Base-by-base conservation (phyloP, 2,888 invertebrate species). In the Acheta domesticus region DNA sequence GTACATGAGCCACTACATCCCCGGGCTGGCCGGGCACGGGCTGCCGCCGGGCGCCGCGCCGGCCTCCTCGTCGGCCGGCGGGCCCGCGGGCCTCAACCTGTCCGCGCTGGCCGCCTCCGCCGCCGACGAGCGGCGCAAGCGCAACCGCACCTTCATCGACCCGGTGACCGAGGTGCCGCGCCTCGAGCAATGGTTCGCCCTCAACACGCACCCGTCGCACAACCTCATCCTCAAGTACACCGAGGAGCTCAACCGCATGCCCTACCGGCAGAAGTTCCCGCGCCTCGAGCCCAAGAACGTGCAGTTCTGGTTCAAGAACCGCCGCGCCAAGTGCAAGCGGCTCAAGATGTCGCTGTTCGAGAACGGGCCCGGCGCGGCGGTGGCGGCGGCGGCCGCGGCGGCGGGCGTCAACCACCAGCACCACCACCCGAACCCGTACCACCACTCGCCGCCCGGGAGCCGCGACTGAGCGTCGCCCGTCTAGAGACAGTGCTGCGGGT, bases 271-370 rank as follows among this genome's bases (percentile, higher is more conserved):
- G 88, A 98, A 99, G 88, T 99, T 99, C 87, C 99, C 99, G 1
- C 93, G 96, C n/a, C 90, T 99, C 82, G 99, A 99, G 87, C 97
- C 98, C 75, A 99, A 99, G 89, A 99, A 99, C 86, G 98, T 99
- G 83, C 99, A 99, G 88, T 97, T 99, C 87, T 99, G 99, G 99
- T 99, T 98, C 88, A 98, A 98, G 87, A 99, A 99, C 86, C 93
- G 99, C 75, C 91, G 99, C 80, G 99, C 99, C 84, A 99, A 99
- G 88, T 97, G 97, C 87, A 99, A 99, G 89, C 91, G 99, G 81
- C 90, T 98, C 85, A 96, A 96, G 88, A 95, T 96, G 94, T 94
- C 95, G 0, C 87, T 95, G 75, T 95, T 94, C 85, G 95, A 95
- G 73, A 77, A 75, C 5, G 48, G 74, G 19, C 73, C 80, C 11